Evolutionary conservation across 2,113 vertebrate species (phyloP), one percentile per base, ranked within the genome.

Genomic region (Mirza zaza): DNA sequence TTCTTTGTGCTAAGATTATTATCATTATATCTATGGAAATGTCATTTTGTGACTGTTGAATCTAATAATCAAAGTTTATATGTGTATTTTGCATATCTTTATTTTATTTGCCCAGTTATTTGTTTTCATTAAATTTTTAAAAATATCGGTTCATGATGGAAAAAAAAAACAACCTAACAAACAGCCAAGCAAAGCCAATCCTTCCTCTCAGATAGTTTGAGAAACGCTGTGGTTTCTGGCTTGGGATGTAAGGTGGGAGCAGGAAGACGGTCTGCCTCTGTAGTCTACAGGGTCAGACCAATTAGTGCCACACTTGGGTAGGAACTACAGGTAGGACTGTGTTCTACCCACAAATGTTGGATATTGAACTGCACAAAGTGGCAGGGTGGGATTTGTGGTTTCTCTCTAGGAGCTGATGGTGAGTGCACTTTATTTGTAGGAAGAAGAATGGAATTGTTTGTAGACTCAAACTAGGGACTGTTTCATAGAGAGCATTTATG

Each of bases 361-460:
- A 34, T 67, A 15, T 2, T 34, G 21, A 89, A 17, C 42, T 11
- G 3, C 23, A 5, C 0, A 20, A 0, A 2, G 57, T 39, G 23
- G 67, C 59, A 50, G 8, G n/a, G 61, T 18, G 17, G 32, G 27
- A 48, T 39, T 93, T 77, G 68, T 91, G 59, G 63, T 87, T 82
- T 76, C 42, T 59, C 17, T 68, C 68, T 17, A 67, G 48, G 50
- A 42, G 29, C 17, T 5, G 23, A 57, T 42, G 48, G 21, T 65
- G 65, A 68, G 4, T 15, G 8, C 11, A 4, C 5, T 59, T 57
- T 88, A 70, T 27, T 32, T 52, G 12, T 21, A 48, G n/a, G 25
- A 87, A 75, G 27, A 67, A 92, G 67, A 90, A 59, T 36, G 12
- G 57, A 87, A 65, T 63, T 57, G 71, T 71, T 93, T 87, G 29